Evolutionary conservation across 2,888 invertebrate species (phyloP), one percentile per base, ranked within the genome.

Genomic region (Spilarctia lutea): DNA sequence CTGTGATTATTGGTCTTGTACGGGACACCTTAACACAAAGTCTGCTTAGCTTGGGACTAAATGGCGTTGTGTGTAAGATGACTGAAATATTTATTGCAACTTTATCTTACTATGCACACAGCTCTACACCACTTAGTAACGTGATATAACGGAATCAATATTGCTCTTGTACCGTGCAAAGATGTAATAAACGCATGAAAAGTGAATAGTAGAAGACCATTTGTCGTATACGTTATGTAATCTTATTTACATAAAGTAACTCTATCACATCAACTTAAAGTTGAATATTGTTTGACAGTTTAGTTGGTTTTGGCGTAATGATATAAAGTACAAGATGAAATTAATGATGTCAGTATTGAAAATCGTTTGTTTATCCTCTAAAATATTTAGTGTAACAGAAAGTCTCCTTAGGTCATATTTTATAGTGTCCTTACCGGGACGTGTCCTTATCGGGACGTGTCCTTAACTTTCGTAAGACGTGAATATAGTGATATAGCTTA

Each of bases 131-230:
- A 89, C 89, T 91, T 89, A 91, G 89, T 85, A 90, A 86, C 88
- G 88, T 85, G 90, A 93, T 93, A 93, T 90, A 93, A 87, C 83
- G 70, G 87, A 91, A 92, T 92, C 93, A 93, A 94, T 93, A 91
- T 88, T 89, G 85, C 90, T 91, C 91, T 91, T 88, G 88, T 92
- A 91, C 90, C 93, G 92, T 93, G 93, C 91, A 91, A 92, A 92
- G 90, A 88, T 87, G 90, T 91, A 93, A 94, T 94, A 94, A 94
- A 91, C 91, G 91, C 88, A 93, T 91, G 92, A 93, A 93, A 93
- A 92, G 91, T 93, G 92, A 91, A 91, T 87, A 88, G 86, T 86
- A 81, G 85, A 85, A 79, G 81, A 89, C 90, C 91, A 93, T 93
- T 93, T 92, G 90, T 93, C 89, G 85, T 87, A 86, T 81, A 81